Percentiles rank a stretch among this genome's conserved stretches.
These are phyloP conservation scores for Lepus timidus DNA, from an alignment of 2,113 vertebrate species.

Conservation along the genomic window DNA sequence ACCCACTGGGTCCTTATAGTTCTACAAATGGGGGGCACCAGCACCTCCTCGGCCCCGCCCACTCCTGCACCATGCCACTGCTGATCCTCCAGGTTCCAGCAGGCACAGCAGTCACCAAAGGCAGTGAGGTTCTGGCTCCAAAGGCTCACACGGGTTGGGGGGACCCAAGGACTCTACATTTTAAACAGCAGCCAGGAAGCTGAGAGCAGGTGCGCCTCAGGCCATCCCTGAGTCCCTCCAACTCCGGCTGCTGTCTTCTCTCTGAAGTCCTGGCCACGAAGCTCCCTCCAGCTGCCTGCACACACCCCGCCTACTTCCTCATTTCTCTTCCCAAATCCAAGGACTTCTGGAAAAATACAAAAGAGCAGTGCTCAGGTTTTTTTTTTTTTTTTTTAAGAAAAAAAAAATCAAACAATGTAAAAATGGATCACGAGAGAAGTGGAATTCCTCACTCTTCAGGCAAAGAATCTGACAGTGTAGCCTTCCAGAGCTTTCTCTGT, in stretches of 20 bases:
- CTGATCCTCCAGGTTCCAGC: not conserved
- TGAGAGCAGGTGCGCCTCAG: not conserved
- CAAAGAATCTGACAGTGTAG: not conserved
- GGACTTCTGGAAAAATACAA: not conserved
- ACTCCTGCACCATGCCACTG: not conserved
- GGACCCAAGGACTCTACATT: not conserved
- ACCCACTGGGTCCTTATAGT: not conserved
- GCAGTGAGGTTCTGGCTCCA: not conserved
- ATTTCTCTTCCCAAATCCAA: not conserved
- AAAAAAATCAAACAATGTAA: not conserved
- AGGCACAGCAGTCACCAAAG: rapidly evolving
- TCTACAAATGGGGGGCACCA: not conserved
- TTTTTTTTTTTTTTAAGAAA: no score
- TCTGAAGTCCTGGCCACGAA: not conserved
- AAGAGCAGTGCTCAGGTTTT: not conserved
- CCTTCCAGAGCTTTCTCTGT: conserved; percentile 21
- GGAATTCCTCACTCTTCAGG: not conserved
- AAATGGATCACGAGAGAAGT: not conserved
- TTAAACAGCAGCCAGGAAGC: not conserved
- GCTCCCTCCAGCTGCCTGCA: not conserved
- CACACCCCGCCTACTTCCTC: not conserved
- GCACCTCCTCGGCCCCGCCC: no score
- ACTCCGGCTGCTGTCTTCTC: not conserved
- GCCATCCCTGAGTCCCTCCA: not conserved
- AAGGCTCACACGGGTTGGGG: not conserved